Base-by-base conservation (phyloP, 2,113 vertebrate species). In the Tetrao urogallus region DNA sequence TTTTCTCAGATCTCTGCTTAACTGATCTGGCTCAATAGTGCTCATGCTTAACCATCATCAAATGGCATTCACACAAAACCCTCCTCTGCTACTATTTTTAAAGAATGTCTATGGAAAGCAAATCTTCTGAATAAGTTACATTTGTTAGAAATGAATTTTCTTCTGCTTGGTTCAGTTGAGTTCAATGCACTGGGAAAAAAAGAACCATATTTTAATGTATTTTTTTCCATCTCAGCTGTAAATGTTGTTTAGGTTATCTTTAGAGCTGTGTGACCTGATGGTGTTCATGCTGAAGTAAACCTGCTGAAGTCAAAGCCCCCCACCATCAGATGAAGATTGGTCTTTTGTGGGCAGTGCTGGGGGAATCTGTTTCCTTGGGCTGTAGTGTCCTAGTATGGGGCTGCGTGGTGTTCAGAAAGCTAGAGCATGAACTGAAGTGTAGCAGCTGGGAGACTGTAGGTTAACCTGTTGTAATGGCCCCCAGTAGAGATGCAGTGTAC, bases 51-150 rank as follows among this genome's bases (percentile, higher is more conserved):
- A 40, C n/a, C 64, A 60, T 47, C 10, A 63, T 67, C 42, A 81
- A 74, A 67, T 54, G 47, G 27, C 67, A 36, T 89, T 67, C 69
- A 42, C 28, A 25, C 36, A 22, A 60, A 32, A 5, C 32, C 22
- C 21, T 34, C 17, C 30, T 50, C 56, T 45, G 24, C 58, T 61
- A 64, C 32, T 78, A 2, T 89, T 88, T 75, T 77, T 63, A 78
- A 75, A 84, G 47, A 38, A 42, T 76, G 28, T 10, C 34, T 91
- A 63, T 91, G 80, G 84, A 94, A 79, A 93, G 72, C 47, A 81
- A 11, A 8, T 88, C 25, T 74, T 27, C 45, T 66, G 66, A 91
- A 32, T 28, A 64, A 77, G 40, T 60, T 85, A 36, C 4, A 5
- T 64, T 67, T 82, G 32, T 74, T 52, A 75, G 60, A 69, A 65